phyloP scores from a whole-genome alignment of 64 coral and sea anemone genomes.

The Porites lutea region DNA sequence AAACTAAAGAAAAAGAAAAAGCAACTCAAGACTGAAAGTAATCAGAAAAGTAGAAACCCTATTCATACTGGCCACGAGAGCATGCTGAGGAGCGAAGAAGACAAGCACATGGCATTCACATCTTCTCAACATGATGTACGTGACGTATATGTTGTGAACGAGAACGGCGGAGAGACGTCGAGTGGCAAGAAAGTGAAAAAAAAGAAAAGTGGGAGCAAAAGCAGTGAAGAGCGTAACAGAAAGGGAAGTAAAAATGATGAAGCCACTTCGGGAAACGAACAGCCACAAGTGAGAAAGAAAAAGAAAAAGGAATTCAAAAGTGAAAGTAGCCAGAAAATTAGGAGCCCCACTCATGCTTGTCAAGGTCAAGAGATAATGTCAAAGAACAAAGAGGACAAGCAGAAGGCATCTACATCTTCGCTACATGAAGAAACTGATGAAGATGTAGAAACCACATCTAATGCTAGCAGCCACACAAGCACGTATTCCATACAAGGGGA shows the following conservation, averaged over 20 bases:
- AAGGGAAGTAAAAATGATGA: too few species aligned
- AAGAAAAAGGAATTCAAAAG: not conserved
- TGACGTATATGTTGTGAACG: too few species aligned
- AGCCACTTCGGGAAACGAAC: too few species aligned
- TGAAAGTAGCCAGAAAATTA: not conserved
- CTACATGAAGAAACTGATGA: not conserved
- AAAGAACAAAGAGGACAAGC: not conserved
- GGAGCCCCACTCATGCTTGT: not conserved
- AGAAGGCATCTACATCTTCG: not conserved
- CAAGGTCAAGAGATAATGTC: not conserved
- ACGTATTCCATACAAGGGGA: not conserved
- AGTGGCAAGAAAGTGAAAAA: too few species aligned
- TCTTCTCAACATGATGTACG: not conserved
- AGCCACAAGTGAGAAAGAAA: not conserved
- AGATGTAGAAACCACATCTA: not conserved
- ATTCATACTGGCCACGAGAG: not conserved
- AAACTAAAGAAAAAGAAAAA: constrained; percentile 20
- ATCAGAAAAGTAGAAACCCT: not conserved
- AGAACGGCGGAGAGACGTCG: too few species aligned
- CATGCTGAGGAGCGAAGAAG: not conserved
- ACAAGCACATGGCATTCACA: not conserved
- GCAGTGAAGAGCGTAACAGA: too few species aligned
- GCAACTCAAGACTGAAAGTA: not conserved
- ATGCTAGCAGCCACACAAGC: not conserved
- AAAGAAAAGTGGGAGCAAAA: too few species aligned